Percentiles rank a stretch among this genome's conserved stretches.
Conservation (phyloP, 2,113 vertebrate species). For the Spea multiplicata region DNA sequence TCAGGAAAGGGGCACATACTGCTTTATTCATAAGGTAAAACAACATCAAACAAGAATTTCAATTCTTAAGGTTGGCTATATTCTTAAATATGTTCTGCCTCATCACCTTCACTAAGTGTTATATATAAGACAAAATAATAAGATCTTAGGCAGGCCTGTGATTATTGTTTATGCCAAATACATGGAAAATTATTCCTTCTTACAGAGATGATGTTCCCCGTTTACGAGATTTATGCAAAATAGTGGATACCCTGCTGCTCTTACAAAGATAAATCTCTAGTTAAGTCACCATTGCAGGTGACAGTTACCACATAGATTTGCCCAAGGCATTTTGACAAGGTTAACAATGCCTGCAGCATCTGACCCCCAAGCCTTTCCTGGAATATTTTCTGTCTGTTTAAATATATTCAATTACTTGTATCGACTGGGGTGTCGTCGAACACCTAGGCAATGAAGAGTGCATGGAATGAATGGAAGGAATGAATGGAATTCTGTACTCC, state of each 20-base stretch:
- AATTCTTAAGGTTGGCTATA: too few relatives aligned
- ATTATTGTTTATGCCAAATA: not conserved
- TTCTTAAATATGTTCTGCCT: too few relatives aligned
- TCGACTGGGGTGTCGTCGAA: not conserved
- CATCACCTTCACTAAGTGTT: too few relatives aligned
- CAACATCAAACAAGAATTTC: too few relatives aligned
- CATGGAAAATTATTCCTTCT: not conserved
- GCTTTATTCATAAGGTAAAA: too few relatives aligned
- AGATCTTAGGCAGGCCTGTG: not conserved
- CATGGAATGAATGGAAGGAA: not conserved
- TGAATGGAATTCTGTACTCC: not conserved
- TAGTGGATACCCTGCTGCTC: conserved; percentile 22
- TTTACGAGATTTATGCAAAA: not conserved
- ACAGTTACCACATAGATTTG: conserved; percentile 52
- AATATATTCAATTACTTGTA: not conserved
- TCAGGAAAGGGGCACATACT: too few relatives aligned
- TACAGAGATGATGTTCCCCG: not conserved
- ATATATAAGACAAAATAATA: too few relatives aligned
- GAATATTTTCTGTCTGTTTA: conserved; percentile 34
- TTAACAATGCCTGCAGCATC: conserved; percentile 53
- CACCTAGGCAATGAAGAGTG: not conserved
- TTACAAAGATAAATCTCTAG: conserved; percentile 38
- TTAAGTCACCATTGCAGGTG: conserved; percentile 48
- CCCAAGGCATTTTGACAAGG: conserved; percentile 54
- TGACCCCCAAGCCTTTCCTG: conserved; percentile 48